phyloP scores from a whole-genome alignment of 2,888 invertebrate genomes.

The Lochmaea capreae region DNA sequence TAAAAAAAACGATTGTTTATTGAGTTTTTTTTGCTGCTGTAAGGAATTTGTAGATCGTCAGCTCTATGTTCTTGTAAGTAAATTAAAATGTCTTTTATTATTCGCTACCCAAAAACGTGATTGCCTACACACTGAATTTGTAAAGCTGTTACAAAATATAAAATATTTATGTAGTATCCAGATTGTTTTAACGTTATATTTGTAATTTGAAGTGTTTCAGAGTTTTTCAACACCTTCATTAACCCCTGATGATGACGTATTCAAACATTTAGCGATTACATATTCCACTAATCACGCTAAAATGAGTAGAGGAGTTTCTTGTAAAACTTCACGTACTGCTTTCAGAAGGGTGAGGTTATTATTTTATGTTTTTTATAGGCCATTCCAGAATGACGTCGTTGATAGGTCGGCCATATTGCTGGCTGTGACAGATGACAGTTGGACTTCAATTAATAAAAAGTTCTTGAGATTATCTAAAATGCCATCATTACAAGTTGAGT shows the following conservation, averaged over 20 bases:
- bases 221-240: conserved; percentile 85
- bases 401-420: no score
- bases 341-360: conserved; percentile 71
- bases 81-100: conserved; percentile 26
- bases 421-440: no score
- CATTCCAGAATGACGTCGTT: no score
- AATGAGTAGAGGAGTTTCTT: conserved; percentile 88
- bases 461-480: no score
- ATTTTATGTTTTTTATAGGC: background rate
- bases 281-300: conserved; percentile 90
- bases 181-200: background rate
- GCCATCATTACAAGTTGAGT: no score
- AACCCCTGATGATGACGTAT: conserved; percentile 93
- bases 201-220: conserved; percentile 70
- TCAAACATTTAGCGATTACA: conserved; percentile 84
- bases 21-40: conserved; percentile 60
- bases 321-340: conserved; percentile 79
- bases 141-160: background rate
- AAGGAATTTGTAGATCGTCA: conserved; percentile 81
- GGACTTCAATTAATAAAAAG: no score
- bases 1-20: conserved; percentile 49
- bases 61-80: conserved; percentile 78
- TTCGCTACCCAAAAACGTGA: background rate
- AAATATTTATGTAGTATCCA: background rate
- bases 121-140: no score